Conservation (phyloP, 2,888 invertebrate species). For the Zhuqinia jingwanae region DNA sequence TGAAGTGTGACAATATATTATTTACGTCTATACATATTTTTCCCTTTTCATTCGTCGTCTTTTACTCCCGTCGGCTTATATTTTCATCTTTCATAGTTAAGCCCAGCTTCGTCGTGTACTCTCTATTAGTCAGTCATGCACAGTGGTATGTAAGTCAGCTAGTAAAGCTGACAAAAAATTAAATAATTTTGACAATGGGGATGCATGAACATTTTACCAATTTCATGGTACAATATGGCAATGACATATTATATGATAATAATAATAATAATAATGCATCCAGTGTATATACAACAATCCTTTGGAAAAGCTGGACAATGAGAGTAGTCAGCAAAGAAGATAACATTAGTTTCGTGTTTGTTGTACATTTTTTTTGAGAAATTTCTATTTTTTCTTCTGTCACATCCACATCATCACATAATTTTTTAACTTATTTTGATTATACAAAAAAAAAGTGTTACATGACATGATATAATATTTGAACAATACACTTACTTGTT, state of each 20-base stretch:
- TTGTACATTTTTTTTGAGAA: slow-evolving; percentile 21
- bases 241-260: slow-evolving; percentile 1
- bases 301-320: no score
- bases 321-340: no score
- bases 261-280: background rate
- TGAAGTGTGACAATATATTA: slow-evolving; percentile 34
- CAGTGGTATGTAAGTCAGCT: no score
- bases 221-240: slow-evolving; percentile 1
- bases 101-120: slow-evolving; percentile 10
- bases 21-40: background rate
- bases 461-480: no score
- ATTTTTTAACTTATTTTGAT: no score
- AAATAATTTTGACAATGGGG: no score
- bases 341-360: slow-evolving; percentile 18
- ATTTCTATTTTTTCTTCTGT: slow-evolving; percentile 4
- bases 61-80: no score
- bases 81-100: background rate
- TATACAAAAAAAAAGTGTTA: no score
- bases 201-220: slow-evolving; percentile 16
- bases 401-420: slow-evolving; percentile 30
- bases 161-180: no score
- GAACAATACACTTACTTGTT: slow-evolving; percentile 16
- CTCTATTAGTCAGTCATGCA: slow-evolving; percentile 3
- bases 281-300: no score
- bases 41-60: background rate